Evolutionary conservation across 2,888 invertebrate species (phyloP).

Genomic region (Norana najaformis): DNA sequence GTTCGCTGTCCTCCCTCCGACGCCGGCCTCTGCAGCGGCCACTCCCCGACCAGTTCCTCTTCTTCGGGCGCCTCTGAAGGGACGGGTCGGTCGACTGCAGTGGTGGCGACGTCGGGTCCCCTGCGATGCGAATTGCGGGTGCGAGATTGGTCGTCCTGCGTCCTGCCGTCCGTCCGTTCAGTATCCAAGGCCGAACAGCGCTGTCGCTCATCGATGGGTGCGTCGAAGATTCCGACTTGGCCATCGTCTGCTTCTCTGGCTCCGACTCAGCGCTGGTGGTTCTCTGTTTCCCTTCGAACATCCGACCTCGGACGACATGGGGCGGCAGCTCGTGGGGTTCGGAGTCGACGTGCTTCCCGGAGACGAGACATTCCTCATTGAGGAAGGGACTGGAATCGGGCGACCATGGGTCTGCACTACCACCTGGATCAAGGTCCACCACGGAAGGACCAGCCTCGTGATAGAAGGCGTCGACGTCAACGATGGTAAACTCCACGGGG

Average conservation of each 20-base stretch:
- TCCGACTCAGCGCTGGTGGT: background rate
- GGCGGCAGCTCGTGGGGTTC: background rate
- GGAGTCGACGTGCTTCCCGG: background rate
- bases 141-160: constrained; percentile 2
- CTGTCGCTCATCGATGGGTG: background rate
- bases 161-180: constrained; percentile 26
- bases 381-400: background rate
- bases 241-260: background rate
- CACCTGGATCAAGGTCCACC: background rate
- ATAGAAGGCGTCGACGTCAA: constrained; percentile 15
- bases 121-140: background rate
- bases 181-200: background rate
- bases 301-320: background rate
- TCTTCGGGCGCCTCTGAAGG: constrained; percentile 22
- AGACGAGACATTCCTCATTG: background rate
- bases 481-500: background rate
- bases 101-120: constrained; percentile 16
- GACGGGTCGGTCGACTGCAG: background rate
- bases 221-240: background rate
- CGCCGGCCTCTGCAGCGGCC: constrained; percentile 53
- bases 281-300: background rate
- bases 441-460: constrained; percentile 9
- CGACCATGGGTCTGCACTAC: background rate
- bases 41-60: constrained; percentile 8
- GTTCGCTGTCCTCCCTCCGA: constrained; percentile 58